Evolutionary conservation across 2,888 invertebrate species (phyloP).

Genomic region (Nymphalis polychloros): DNA sequence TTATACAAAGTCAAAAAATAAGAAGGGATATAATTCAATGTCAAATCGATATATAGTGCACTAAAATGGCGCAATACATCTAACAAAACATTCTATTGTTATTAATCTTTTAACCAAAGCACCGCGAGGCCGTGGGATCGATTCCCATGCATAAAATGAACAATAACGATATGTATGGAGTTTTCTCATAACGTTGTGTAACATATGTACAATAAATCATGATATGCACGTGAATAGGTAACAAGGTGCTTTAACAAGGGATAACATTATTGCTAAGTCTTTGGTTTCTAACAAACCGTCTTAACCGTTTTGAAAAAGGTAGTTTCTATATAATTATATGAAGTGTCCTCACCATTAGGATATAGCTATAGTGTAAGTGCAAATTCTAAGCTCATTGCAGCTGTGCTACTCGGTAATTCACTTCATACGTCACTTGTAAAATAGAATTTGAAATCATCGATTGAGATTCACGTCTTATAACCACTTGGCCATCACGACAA

Average conservation of each 20-base stretch:
- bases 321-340: too few species aligned
- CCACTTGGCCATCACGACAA: too few species aligned
- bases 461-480: too few species aligned
- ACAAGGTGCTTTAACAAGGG: background rate
- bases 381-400: too few species aligned
- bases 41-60: conserved; percentile 5
- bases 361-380: too few species aligned
- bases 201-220: conserved; percentile 34
- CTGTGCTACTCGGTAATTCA: too few species aligned
- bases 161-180: conserved; percentile 45
- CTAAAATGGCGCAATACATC: conserved; percentile 45
- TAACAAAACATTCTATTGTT: conserved; percentile 42
- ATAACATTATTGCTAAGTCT: background rate
- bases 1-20: too few species aligned
- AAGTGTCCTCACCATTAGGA: too few species aligned
- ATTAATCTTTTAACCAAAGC: conserved; percentile 38
- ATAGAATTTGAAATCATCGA: too few species aligned
- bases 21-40: background rate
- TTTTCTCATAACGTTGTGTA: conserved; percentile 49
- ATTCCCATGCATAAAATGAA: conserved; percentile 50
- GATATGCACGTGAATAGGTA: background rate
- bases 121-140: conserved; percentile 59
- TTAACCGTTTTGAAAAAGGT: too few species aligned
- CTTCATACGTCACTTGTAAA: too few species aligned
- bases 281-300: too few species aligned